Percentiles rank a stretch among this genome's conserved stretches.
Conservation (phyloP, 2,888 invertebrate genomes). For the Cataglyphis albicans region DNA sequence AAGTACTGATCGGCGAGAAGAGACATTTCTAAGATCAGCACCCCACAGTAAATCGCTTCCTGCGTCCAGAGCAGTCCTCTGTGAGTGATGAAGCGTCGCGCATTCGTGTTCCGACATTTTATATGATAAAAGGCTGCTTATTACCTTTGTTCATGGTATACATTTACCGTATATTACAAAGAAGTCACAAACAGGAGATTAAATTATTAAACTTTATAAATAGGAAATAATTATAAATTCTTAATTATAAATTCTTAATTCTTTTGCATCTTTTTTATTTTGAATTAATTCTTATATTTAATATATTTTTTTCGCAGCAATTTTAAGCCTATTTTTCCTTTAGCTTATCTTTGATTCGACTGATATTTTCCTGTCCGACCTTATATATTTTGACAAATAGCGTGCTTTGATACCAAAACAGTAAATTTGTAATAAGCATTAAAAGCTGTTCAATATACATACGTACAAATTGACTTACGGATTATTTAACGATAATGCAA, state of each 20-base stretch:
- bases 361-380: neutral
- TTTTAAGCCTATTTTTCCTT: neutral
- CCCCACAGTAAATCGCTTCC: slow-evolving; percentile 78
- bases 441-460: slow-evolving; percentile 54
- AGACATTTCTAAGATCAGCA: slow-evolving; percentile 80
- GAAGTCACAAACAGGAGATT: neutral
- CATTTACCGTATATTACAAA: slow-evolving; percentile 14
- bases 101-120: slow-evolving; percentile 77
- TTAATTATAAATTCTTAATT: neutral
- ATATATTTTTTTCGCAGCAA: neutral
- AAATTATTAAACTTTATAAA: neutral
- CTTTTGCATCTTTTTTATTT: neutral
- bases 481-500: slow-evolving; percentile 67
- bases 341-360: neutral
- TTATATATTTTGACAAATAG: neutral
- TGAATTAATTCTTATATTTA: neutral
- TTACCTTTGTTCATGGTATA: neutral
- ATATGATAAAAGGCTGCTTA: slow-evolving; percentile 9
- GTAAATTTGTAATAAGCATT: slow-evolving; percentile 44
- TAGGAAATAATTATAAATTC: neutral
- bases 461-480: slow-evolving; percentile 33
- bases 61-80: slow-evolving; percentile 79
- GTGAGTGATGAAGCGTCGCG: slow-evolving; percentile 79
- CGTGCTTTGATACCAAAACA: slow-evolving; percentile 30
- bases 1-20: slow-evolving; percentile 78